Base-by-base conservation (phyloP, 2,888 invertebrate genomes). In the Dasypolia templi region DNA sequence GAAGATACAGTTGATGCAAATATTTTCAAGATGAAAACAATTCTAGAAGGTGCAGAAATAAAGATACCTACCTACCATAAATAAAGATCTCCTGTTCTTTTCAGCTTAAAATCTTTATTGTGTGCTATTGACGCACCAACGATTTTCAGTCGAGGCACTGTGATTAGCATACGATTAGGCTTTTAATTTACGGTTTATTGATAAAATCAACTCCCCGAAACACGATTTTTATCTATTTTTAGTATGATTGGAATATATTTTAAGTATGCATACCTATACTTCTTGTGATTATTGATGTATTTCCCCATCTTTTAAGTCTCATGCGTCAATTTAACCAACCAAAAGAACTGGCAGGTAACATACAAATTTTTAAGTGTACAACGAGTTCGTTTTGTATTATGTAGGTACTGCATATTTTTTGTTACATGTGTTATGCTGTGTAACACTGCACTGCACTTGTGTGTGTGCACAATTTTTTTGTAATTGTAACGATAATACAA, bases 281-380 rank as follows among this genome's bases (percentile, higher is more conserved):
- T 39, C 7, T n/a, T 1, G 49, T 35, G 29, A 26, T 42, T 39
- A 46, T 46, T 32, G 6, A 35, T 76, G 49, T 68, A 44, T 44
- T 81, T 68, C 42, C 63, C 76, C 17, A 22, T 55, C 19, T 42
- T 7, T 7, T 39, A 19, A n/a, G 22, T 32, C n/a, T 12, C 42
- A 62, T 29, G 44, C 63, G n/a, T 53, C 49, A 63, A 17, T 32
- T 63, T 26, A n/a, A 44, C 4, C n/a, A n/a, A 42, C 32, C 53
- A 55, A 63, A 58, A 49, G 64, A 74, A 74, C 35, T 35, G 9
- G n/a, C n/a, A n/a, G n/a, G 59, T 65, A 6, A 19, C n/a, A n/a
- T 29, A 65, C 59, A 55, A n/a, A n/a, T n/a, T n/a, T n/a, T 44
- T 12, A 63, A 26, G 26, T 46, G 14, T 22, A 26, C 14, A 46